These are phyloP conservation scores for Stegodyphus mimosarum DNA, from an alignment of 1,140 invertebrate genomes.

Conservation along the genomic window DNA sequence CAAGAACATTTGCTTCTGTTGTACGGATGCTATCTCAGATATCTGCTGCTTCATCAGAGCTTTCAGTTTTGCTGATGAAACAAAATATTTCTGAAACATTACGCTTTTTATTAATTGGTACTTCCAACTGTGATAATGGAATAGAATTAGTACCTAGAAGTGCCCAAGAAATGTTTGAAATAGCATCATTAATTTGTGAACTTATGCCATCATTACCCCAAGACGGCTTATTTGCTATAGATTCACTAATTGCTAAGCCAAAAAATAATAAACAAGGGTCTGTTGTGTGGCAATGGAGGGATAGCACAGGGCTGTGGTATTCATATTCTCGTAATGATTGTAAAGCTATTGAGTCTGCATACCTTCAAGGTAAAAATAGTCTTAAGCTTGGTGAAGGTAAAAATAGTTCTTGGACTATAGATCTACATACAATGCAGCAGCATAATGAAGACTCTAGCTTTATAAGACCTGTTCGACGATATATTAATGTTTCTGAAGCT, in stretches of 20 bases:
- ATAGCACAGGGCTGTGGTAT: conserved; percentile 82
- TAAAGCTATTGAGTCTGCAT: conserved; percentile 87
- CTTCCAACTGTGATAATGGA: conserved; percentile 57
- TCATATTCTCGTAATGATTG: conserved; percentile 79
- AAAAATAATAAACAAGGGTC: conserved; percentile 71
- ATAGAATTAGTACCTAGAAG: conserved; percentile 80
- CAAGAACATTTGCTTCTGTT: conserved; percentile 94
- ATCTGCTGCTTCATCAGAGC: conserved; percentile 91
- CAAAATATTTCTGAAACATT: conserved; percentile 96
- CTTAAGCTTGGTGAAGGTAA: conserved; percentile 83
- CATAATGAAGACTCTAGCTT: conserved; percentile 96
- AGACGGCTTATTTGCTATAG: conserved; percentile 94
- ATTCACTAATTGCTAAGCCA: conserved; percentile 83
- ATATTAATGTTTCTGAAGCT: conserved; percentile 62
- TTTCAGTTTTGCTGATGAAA: conserved; percentile 89
- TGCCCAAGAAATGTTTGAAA: conserved; percentile 95
- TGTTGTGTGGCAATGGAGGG: conserved; percentile 95
- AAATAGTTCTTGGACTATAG: conserved; percentile 90
- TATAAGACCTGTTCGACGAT: conserved; percentile 86
- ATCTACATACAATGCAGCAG: conserved; percentile 97
- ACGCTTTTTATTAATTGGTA: conserved; percentile 87
- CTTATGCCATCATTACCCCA: conserved; percentile 94
- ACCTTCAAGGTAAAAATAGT: conserved; percentile 94
- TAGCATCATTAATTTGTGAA: conserved; percentile 91
- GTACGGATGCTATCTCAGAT: conserved; percentile 94